phyloP scores from a whole-genome alignment of 2,113 vertebrate species.

The human region GRCh38 chrX:10463501-10464000 shows the following conservation, averaged over 20 bases:
- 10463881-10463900: neutral
- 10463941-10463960: neutral
- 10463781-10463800: neutral
- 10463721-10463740: neutral
- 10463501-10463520: neutral
- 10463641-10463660: neutral
- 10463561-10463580: neutral
- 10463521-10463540: neutral
- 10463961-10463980: neutral
- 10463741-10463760: neutral
- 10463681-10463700: neutral
- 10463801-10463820: neutral
- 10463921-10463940: neutral
- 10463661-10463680: neutral
- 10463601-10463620: neutral
- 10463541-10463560: neutral
- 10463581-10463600: neutral
- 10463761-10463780: neutral
- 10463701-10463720: neutral
- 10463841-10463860: neutral
- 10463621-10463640: neutral
- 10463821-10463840: neutral
- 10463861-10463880: neutral
- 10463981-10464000: neutral
- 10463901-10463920: neutral